Evolutionary conservation across 2,888 invertebrate species (phyloP), one percentile per base, ranked within the genome.

Genomic region (Loripinus fragilis): DNA sequence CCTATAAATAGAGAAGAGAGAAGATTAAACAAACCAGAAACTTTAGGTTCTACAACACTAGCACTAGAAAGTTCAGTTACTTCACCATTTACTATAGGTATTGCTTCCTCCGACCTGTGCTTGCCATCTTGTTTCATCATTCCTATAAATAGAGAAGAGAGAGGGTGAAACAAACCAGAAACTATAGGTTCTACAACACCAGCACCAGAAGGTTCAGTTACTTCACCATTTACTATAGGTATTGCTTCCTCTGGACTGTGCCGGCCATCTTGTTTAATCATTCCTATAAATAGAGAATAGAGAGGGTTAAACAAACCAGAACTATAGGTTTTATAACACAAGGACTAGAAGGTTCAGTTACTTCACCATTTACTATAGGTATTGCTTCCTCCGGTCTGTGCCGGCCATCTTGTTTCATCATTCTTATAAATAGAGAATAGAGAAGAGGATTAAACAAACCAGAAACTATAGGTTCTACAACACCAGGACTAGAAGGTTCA

Each of bases 241-340:
- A 42, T 28, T 12, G 30, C 28, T 38, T 55, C 71, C 71, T 52
- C n/a, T 28, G 41, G 60, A 41, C 8, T 52, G 25, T 3, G 20
- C 28, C 17, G 38, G 25, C 41, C 41, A 25, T 23, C 38, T 55
- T 7, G 38, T 23, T 25, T 15, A 38, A 55, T 15, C 12, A 1
- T n/a, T 25, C 42, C 52, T 55, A 41, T 71, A 52, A 71, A n/a
- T n/a, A 41, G 41, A 45, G 20, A 45, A 52, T 23, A 52, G 2
- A 60, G 60, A 60, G 60, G 20, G 60, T 60, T 60, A 30, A 5
- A 60, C 60, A 60, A 60, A 60, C 60, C 60, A 60, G 60, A 33
- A 60, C 33, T 10, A 10, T 2, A 60, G 60, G 60, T 33, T 60
- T 17, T 60, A 60, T 33, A 60, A 60, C 60, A 60, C 15, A 17